phyloP scores from a whole-genome alignment of 2,797 vertebrate species.

The Poecile montanus region DNA sequence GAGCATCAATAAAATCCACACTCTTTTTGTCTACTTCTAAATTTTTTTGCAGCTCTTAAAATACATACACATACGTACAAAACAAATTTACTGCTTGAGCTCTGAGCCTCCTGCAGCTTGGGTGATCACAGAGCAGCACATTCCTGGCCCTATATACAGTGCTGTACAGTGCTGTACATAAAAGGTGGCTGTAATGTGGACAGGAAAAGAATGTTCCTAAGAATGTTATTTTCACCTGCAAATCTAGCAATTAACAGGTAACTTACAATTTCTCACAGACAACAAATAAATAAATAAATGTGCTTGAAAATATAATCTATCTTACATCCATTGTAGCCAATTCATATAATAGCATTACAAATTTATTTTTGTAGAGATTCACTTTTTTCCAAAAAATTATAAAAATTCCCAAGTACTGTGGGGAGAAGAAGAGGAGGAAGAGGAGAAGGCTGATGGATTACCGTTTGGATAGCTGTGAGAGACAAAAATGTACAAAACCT shows the following conservation, averaged over 20 bases:
- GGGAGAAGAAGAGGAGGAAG: background rate
- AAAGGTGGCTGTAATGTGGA: background rate
- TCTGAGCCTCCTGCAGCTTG: background rate
- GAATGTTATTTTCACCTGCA: background rate
- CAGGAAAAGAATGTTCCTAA: background rate
- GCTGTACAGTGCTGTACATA: background rate
- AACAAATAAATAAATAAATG: background rate
- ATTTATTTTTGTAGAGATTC: background rate
- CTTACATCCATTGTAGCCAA: background rate
- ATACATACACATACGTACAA: too few species aligned
- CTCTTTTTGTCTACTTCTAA: background rate
- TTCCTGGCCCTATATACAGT: background rate
- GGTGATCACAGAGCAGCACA: accelerated
- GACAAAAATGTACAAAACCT: background rate
- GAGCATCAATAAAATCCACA: background rate
- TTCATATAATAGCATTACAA: background rate
- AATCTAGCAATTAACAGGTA: background rate
- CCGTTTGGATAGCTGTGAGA: background rate
- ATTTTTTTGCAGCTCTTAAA: background rate
- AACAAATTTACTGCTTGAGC: background rate
- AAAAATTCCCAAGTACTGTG: background rate
- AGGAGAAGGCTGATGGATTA: background rate
- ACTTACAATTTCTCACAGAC: background rate
- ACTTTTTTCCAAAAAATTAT: background rate
- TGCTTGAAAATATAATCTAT: background rate